phyloP scores from a whole-genome alignment of 2,888 invertebrate genomes.

The Meghimatium bilineatum region DNA sequence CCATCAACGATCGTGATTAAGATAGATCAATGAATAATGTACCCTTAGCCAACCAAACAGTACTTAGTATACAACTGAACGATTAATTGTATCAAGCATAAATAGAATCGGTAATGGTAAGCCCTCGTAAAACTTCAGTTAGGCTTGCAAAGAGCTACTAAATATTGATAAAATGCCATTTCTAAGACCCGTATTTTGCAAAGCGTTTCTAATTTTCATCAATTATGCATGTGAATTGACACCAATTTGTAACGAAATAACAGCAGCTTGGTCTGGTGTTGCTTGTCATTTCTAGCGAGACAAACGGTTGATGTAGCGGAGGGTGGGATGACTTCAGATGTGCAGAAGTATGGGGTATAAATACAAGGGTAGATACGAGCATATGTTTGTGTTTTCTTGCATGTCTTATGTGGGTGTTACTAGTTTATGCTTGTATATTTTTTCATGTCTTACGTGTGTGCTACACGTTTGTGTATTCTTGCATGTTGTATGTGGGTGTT shows the following conservation, averaged over 20 bases:
- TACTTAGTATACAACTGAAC: not conserved
- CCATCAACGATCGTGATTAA: not conserved
- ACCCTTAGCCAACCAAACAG: not conserved
- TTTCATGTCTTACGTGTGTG: no score
- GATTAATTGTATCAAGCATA: slow-evolving; percentile 28
- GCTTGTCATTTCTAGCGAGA: not conserved
- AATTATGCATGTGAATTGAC: not conserved
- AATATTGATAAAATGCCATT: slow-evolving; percentile 14
- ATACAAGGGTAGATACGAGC: no score
- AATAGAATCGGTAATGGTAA: not conserved
- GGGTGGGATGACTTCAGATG: not conserved
- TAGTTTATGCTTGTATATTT: no score
- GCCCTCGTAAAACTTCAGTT: not conserved
- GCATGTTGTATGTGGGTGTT: no score
- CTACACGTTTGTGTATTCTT: no score
- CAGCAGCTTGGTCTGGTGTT: not conserved
- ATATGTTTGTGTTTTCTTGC: no score
- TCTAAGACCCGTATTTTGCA: not conserved
- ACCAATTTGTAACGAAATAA: not conserved
- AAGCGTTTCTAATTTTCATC: slow-evolving; percentile 11
- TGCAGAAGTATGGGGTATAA: no score
- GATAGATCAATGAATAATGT: not conserved
- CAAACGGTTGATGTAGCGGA: not conserved
- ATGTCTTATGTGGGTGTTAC: no score
- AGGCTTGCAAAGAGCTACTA: not conserved